Conservation (phyloP, 2,113 vertebrate genomes). For the Myocastor coypus region DNA sequence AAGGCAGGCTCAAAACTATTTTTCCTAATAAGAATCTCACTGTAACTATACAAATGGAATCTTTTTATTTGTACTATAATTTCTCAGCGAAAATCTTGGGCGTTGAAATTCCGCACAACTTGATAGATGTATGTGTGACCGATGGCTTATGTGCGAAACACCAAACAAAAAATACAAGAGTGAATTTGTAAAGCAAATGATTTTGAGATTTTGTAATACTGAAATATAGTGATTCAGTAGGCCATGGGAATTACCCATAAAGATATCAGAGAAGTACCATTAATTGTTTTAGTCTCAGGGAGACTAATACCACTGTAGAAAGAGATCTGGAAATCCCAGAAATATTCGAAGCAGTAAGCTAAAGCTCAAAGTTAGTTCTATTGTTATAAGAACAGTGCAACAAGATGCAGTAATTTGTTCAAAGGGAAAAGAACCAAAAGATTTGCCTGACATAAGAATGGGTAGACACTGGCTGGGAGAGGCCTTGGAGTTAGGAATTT, state of each 20-base stretch:
- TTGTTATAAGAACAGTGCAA: neutral
- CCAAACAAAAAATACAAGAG: neutral
- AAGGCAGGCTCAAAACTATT: neutral
- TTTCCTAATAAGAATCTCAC: neutral
- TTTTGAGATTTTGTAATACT: slow-evolving; percentile 31
- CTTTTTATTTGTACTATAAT: neutral
- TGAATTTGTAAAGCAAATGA: slow-evolving; percentile 44
- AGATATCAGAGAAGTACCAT: slow-evolving; percentile 26
- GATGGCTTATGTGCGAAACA: neutral
- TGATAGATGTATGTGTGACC: neutral
- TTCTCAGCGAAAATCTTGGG: neutral
- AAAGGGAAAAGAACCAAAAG: slow-evolving; percentile 24
- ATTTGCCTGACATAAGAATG: neutral
- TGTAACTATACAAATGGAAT: neutral
- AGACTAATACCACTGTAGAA: neutral
- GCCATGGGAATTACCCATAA: neutral
- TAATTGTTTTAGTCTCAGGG: slow-evolving; percentile 13
- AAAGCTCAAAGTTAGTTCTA: slow-evolving; percentile 17
- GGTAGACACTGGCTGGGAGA: neutral
- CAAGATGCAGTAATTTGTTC: neutral
- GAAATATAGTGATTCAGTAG: neutral
- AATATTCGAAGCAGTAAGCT: neutral
- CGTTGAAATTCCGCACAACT: neutral
- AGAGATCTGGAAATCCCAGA: slow-evolving; percentile 39
- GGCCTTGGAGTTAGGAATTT: neutral